Conservation (phyloP, 2,888 invertebrate species). For the Notocelia uddmanniana region DNA sequence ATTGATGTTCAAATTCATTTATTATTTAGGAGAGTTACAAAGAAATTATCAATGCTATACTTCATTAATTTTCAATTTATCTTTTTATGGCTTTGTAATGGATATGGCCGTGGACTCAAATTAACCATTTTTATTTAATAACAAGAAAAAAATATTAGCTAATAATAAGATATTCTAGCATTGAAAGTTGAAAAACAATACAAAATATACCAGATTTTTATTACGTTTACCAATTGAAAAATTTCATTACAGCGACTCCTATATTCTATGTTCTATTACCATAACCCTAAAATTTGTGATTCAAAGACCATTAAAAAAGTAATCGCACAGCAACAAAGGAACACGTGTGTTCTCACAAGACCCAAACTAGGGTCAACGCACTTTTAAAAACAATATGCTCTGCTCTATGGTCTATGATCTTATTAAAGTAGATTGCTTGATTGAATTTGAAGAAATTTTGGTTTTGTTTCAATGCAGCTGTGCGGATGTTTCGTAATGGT, state of each 20-base stretch:
- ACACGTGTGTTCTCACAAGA: conserved; percentile 39
- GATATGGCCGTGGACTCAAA: too few relatives aligned
- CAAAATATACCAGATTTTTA: too few relatives aligned
- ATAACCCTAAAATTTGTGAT: conserved; percentile 67
- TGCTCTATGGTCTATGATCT: conserved; percentile 53
- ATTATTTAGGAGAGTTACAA: too few relatives aligned
- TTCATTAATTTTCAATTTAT: too few relatives aligned
- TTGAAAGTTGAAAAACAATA: too few relatives aligned
- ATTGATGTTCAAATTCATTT: too few relatives aligned
- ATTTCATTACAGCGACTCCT: conserved; percentile 7
- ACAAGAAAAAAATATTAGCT: too few relatives aligned
- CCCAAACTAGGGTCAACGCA: conserved; percentile 63
- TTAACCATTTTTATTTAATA: too few relatives aligned
- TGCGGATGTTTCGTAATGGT: conserved; percentile 50
- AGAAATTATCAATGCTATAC: too few relatives aligned
- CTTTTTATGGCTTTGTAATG: too few relatives aligned
- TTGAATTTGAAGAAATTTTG: conserved; percentile 54
- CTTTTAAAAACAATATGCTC: conserved; percentile 71
- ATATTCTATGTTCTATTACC: conserved; percentile 6
- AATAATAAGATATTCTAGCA: too few relatives aligned
- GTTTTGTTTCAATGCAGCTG: conserved; percentile 73
- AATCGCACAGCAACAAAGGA: conserved; percentile 72
- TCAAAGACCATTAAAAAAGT: conserved; percentile 69
- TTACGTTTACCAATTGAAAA: background rate
- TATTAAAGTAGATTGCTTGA: conserved; percentile 54